A percentile compares a stretch with the other conserved stretches of the same genome.
phyloP scores from a whole-genome alignment of 2,888 invertebrate species.

The Caenorhabditis imperialis region DNA sequence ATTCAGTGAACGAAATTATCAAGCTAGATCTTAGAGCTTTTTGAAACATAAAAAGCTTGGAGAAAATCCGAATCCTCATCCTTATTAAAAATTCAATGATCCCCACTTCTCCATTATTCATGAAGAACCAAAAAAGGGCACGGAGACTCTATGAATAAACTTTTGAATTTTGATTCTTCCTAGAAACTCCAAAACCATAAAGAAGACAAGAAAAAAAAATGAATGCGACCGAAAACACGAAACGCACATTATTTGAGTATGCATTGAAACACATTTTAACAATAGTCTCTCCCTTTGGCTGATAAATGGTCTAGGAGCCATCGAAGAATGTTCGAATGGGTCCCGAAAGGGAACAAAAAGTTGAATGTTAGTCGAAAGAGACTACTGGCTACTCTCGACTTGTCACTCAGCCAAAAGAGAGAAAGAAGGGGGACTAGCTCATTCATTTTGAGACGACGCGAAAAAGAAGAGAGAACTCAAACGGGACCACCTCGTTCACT shows the following conservation, averaged over 20 bases:
- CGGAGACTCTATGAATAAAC: no score
- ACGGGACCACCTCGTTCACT: constrained; percentile 52
- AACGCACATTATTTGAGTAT: constrained; percentile 41
- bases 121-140: no score
- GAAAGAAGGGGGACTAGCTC: constrained; percentile 24
- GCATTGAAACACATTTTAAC: constrained; percentile 54
- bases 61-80: no score
- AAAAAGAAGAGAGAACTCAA: constrained; percentile 15
- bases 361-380: constrained; percentile 27
- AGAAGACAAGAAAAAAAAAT: constrained; percentile 11
- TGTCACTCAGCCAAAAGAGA: constrained; percentile 51
- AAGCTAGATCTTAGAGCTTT: no score
- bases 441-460: constrained; percentile 44
- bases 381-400: constrained; percentile 50
- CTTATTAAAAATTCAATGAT: no score
- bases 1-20: no score
- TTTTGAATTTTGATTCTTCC: no score
- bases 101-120: no score
- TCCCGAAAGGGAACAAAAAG: constrained; percentile 25
- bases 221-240: constrained; percentile 5
- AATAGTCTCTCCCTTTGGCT: constrained; percentile 40
- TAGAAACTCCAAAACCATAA: not conserved
- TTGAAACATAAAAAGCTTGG: no score
- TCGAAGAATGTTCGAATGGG: constrained; percentile 7
- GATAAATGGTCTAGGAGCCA: constrained; percentile 39